A percentile compares a stretch with the other conserved stretches of the same genome.
Conservation (phyloP, 2,888 invertebrate species). For the Norana najaformis region DNA sequence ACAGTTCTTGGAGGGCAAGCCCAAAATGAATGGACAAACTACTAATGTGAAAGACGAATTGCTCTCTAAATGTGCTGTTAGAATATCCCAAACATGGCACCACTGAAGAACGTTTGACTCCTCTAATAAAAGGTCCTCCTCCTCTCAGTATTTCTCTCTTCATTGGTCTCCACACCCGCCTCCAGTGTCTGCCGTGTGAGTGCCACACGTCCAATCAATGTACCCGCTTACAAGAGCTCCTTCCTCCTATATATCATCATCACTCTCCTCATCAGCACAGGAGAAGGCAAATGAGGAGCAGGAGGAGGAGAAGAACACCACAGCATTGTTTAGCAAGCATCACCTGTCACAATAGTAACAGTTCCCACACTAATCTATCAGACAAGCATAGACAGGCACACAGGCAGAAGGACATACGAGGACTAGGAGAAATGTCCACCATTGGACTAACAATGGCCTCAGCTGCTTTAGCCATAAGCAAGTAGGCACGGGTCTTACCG, state of each 20-base stretch:
- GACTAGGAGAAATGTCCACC: neutral
- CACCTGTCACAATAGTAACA: slow-evolving; percentile 26
- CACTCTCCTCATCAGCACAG: slow-evolving; percentile 23
- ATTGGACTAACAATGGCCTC: slow-evolving; percentile 18
- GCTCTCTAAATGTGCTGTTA: slow-evolving; percentile 5
- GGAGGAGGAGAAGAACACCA: neutral
- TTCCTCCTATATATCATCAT: slow-evolving; percentile 25
- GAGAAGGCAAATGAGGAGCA: neutral
- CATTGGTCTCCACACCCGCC: neutral
- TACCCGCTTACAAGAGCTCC: slow-evolving; percentile 22
- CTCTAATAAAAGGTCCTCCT: slow-evolving; percentile 14
- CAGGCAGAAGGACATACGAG: neutral
- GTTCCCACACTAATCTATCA: slow-evolving; percentile 36
- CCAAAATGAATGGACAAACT: neutral
- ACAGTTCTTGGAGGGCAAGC: neutral
- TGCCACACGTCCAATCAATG: slow-evolving; percentile 25
- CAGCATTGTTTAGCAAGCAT: slow-evolving; percentile 23
- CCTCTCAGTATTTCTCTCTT: neutral
- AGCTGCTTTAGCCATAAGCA: neutral
- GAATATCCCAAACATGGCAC: neutral
- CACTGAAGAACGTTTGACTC: neutral
- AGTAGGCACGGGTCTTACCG: neutral
- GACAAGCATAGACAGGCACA: slow-evolving; percentile 9
- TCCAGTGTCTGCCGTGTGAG: neutral
- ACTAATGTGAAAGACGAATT: neutral